These are phyloP conservation scores for Passerina amoena DNA, from an alignment of 2,113 vertebrate species.

Conservation along the genomic window DNA sequence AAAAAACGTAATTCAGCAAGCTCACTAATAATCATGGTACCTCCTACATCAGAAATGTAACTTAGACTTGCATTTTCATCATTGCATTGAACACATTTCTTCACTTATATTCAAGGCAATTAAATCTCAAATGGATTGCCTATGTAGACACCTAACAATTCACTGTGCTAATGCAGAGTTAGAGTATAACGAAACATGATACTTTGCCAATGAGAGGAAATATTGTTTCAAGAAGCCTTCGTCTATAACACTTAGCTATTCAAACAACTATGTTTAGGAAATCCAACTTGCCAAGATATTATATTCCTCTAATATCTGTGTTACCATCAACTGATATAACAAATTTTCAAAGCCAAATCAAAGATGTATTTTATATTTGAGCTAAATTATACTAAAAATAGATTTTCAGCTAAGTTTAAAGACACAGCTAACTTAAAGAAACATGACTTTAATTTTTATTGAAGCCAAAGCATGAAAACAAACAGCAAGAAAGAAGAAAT, in stretches of 20 bases:
- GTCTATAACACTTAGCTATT: not conserved
- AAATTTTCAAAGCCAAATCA: not conserved
- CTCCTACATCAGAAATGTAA: not conserved
- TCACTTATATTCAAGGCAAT: not conserved
- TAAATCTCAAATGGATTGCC: not conserved
- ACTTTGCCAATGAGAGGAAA: not conserved
- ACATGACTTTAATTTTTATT: not conserved
- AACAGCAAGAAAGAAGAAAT: not conserved
- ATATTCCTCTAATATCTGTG: not conserved
- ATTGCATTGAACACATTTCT: not conserved
- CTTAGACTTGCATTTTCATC: not conserved
- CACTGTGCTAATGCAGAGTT: not conserved
- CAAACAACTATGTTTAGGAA: not conserved
- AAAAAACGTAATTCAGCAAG: not conserved
- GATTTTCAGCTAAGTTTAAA: not conserved
- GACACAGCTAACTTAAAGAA: not conserved
- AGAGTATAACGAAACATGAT: not conserved
- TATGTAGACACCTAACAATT: not conserved
- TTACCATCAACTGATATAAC: not conserved
- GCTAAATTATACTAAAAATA: not conserved
- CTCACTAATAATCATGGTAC: not conserved
- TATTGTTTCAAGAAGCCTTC: not conserved
- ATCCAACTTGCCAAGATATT: not conserved
- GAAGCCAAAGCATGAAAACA: not conserved
- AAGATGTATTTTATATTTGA: not conserved